phyloP scores from a whole-genome alignment of 2,888 invertebrate species.

The Sacculina carcini region DNA sequence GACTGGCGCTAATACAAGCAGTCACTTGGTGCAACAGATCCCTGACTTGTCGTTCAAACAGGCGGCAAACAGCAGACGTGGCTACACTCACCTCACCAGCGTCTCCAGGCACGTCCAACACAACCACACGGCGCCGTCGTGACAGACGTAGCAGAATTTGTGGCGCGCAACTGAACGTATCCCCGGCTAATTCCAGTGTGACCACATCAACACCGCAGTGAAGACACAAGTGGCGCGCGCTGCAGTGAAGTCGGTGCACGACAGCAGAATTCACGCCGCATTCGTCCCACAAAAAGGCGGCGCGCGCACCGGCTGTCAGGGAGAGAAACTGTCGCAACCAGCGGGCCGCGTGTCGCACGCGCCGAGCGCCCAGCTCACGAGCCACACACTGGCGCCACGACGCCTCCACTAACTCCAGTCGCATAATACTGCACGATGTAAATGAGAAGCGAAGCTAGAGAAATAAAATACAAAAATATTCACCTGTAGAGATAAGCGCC shows the following conservation, averaged over 20 bases:
- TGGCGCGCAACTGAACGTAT: conserved; percentile 11
- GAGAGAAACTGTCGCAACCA: conserved; percentile 12
- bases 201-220: no score
- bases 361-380: neutral
- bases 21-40: conserved; percentile 9
- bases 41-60: neutral
- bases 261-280: conserved; percentile 12
- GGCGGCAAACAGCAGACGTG: neutral
- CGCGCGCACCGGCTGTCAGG: conserved; percentile 16
- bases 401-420: no score
- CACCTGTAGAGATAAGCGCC: conserved; percentile 27
- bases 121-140: neutral
- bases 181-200: conserved; percentile 13
- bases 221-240: no score
- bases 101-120: neutral
- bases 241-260: conserved; percentile 12
- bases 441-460: neutral
- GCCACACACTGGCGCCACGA: no score
- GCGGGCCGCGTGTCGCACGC: neutral
- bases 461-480: conserved; percentile 9
- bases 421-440: neutral
- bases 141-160: neutral
- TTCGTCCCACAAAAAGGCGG: conserved; percentile 17
- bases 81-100: neutral
- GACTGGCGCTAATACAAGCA: neutral